Evolutionary conservation across 2,888 invertebrate genomes (phyloP).

Genomic region (Lycocerus yunnanus): DNA sequence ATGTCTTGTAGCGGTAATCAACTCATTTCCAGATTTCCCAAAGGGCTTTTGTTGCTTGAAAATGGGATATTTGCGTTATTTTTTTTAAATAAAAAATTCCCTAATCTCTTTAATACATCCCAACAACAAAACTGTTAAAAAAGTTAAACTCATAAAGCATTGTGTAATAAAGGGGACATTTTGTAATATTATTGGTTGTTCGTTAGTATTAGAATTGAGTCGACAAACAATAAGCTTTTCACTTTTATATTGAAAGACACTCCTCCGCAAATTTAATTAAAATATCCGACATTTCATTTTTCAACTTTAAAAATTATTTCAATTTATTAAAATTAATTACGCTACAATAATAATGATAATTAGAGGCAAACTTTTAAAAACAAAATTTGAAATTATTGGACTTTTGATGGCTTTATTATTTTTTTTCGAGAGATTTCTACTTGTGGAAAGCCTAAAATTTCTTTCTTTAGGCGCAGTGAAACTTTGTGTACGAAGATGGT

Average conservation of each 20-base stretch:
- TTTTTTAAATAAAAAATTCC: constrained; percentile 5
- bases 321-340: neutral
- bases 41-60: constrained; percentile 31
- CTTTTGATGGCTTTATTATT: neutral
- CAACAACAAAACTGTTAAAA: neutral
- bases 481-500: neutral
- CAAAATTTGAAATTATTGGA: neutral
- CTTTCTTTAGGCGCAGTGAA: neutral
- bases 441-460: neutral
- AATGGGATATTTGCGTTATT: constrained; percentile 22
- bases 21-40: constrained; percentile 41
- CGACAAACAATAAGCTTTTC: neutral
- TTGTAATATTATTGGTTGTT: neutral
- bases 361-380: neutral
- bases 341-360: neutral
- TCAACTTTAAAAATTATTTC: neutral
- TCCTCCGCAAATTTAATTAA: neutral
- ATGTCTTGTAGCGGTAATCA: constrained; percentile 40
- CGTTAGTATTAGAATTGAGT: neutral
- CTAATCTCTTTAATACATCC: neutral
- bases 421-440: neutral
- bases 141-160: neutral
- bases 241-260: neutral
- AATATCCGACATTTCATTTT: neutral
- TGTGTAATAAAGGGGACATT: neutral